These are phyloP conservation scores for Gobius niger DNA, from an alignment of 2,113 vertebrate species.

Conservation along the genomic window DNA sequence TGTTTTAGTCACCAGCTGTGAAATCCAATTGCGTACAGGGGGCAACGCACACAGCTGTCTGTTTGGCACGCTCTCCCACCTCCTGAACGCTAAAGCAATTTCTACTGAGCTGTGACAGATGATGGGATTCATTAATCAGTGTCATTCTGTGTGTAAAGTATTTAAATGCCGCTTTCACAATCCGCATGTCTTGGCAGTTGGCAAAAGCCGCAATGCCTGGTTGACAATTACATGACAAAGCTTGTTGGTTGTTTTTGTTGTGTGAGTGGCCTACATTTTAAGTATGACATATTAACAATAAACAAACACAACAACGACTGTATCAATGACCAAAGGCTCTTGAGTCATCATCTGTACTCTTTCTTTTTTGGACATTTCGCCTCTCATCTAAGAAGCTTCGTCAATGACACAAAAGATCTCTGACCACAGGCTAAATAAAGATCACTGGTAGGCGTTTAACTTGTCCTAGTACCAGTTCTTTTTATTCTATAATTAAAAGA, in stretches of 20 bases:
- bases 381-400: too few relatives aligned
- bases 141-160: constrained; percentile 59
- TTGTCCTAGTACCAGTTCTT: too few relatives aligned
- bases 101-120: constrained; percentile 65
- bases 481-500: too few relatives aligned
- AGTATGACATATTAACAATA: too few relatives aligned
- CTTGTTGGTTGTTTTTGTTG: background rate
- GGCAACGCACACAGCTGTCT: constrained; percentile 62
- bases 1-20: constrained; percentile 63
- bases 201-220: constrained; percentile 33
- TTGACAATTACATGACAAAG: constrained; percentile 29
- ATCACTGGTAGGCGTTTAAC: too few relatives aligned
- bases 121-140: constrained; percentile 68
- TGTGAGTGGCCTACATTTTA: too few relatives aligned
- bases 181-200: constrained; percentile 47
- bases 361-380: too few relatives aligned
- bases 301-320: too few relatives aligned
- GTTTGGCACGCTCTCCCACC: constrained; percentile 61
- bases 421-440: too few relatives aligned
- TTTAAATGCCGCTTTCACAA: constrained; percentile 51
- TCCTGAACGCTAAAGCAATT: constrained; percentile 59
- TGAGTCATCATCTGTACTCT: too few relatives aligned
- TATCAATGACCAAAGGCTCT: too few relatives aligned
- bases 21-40: constrained; percentile 47
- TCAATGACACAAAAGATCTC: too few relatives aligned